Conservation (phyloP, 2,797 vertebrate genomes). For the Prunella strophiata region DNA sequence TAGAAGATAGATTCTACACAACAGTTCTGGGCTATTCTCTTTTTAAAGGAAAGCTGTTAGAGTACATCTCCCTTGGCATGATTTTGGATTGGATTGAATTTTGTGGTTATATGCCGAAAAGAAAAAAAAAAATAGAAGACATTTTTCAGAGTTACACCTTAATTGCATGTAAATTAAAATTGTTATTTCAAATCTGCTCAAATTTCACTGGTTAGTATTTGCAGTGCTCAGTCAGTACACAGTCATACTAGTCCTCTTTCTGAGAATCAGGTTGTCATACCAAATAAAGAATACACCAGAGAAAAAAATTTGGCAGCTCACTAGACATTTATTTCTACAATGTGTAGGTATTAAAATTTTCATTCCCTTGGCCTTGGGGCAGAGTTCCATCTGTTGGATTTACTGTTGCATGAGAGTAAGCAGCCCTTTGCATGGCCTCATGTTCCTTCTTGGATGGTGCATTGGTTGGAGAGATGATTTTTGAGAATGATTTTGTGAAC, state of each 20-base stretch:
- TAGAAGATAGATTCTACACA: not conserved
- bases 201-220: not conserved
- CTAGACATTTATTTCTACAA: slow-evolving; percentile 13
- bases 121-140: not conserved
- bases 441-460: not conserved
- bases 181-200: not conserved
- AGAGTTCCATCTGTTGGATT: slow-evolving; percentile 11
- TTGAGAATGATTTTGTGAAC: not conserved
- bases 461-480: not conserved
- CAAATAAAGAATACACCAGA: not conserved
- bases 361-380: not conserved
- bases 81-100: not conserved
- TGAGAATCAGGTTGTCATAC: not conserved
- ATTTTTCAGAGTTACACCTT: not conserved
- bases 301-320: not conserved
- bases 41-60: not conserved
- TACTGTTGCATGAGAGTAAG: not conserved
- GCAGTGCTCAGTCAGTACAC: not conserved
- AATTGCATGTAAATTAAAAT: not conserved
- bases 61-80: not conserved
- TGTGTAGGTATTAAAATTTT: slow-evolving; percentile 1
- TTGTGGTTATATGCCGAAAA: not conserved
- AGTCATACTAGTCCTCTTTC: not conserved
- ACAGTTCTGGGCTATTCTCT: not conserved
- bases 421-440: not conserved